Base-by-base conservation (phyloP, 2,113 vertebrate genomes). In the Struthidea cinerea region DNA sequence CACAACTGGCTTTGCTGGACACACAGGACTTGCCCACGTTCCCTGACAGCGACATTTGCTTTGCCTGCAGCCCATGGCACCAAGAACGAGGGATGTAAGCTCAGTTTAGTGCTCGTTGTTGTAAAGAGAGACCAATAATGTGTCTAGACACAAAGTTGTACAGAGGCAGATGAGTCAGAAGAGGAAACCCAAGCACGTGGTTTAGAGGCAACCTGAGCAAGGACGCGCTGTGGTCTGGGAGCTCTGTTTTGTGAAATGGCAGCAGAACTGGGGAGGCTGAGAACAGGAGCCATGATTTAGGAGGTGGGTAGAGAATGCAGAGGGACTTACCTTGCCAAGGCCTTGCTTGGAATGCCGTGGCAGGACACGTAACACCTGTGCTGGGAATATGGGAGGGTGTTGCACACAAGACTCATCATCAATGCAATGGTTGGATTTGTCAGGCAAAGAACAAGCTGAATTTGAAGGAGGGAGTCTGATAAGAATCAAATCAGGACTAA, bases 291-390 rank as follows among this genome's bases (percentile, higher is more conserved):
- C 2, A 0, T 27, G 35, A 5, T 26, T 22, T n/a, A 20, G 49
- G 59, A 35, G 20, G 10, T 27, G 50, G 53, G 17, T 4, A 4
- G 19, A 8, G 69, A 49, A 32, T 9, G 52, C 17, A 12, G 15
- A 37, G 19, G 55, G 63, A 17, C 12, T 57, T 4, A 16, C 3
- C 18, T 46, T 46, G 20, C 41, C 50, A 57, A 49, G 37, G 14
- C 68, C 53, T 35, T 28, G 57, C 57, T 44, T 28, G 27, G n/a
- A 52, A 14, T 0, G 0, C 37, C 0, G 0, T 9, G 18, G 26
- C n/a, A 49, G 46, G 53, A n/a, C 41, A 24, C 0, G 0, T 0
- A 13, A 26, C 21, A 9, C 27, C 61, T 71, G 32, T 7, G 35
- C 3, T n/a, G 46, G 70, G 53, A 76, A 4, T 21, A 7, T 1